Base-by-base conservation (phyloP, 2,888 invertebrate species). In the Meiosimyza platycephala region DNA sequence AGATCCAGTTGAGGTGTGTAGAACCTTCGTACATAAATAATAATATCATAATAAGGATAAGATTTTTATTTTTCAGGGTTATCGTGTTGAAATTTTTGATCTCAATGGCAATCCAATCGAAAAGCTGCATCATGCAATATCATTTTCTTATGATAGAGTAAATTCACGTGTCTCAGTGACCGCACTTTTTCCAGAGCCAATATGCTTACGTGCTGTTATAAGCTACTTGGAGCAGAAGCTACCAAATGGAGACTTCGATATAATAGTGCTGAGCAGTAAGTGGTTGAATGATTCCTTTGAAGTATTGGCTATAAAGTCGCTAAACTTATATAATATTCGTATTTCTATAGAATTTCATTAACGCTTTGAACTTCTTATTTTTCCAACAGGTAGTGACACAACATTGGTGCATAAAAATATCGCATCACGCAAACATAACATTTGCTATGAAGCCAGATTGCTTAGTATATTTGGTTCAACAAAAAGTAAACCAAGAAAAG, bases 201-300 rank as follows among this genome's bases (percentile, higher is more conserved):
- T 95, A 66, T 94, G 95, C 82, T 95, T 93, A 88, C 92, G 93
- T 81, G 95, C 95, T 71, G 91, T 91, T 16, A 93, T 97, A 67
- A 91, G 91, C 80, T 94, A 94, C 84, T 90, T 92, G 72, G 92
- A 92, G 62, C 90, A 91, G 75, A 91, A 92, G 83, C 88, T 97
- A 81, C 94, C 94, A 80, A 95, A 96, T 84, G 97, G 96, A 47
- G 94, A 95, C 86, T 96, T 97, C 83, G 95, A 95, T 87, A 94
- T 96, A 82, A 94, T 97, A 82, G 96, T 96, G 60, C 90, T 97
- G 70, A 95, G 94, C 81, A 93, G 95, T 95, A 88, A 89, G 92
- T 89, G 40, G 1, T 40, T 40, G 9, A 40, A 6, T 40, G 40
- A 40, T 40, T 40, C 9, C 9, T 40, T 40, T 22, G 22, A 2